Evolutionary conservation across 2,797 vertebrate species (phyloP), one percentile per base, ranked within the genome.

Genomic region (Diplodus puntazzo): DNA sequence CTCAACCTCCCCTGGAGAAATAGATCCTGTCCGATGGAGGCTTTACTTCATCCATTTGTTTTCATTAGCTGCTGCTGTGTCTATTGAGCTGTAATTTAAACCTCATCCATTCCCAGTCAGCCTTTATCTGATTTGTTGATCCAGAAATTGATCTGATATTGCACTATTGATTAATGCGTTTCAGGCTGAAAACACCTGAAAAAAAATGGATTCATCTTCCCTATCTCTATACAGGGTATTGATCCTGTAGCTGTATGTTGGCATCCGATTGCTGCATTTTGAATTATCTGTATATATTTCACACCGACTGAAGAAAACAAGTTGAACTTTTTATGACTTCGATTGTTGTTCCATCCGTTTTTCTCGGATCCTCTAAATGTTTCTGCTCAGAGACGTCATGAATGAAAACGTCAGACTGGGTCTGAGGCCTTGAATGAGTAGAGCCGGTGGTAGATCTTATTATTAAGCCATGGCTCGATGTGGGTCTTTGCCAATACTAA

Each of bases 21-120:
- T 75, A 83, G 81, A 81, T 86, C 59, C 78, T 69, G 34, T 66
- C 71, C 82, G 73, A 75, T 68, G 72, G 55, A 45, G 60, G 60
- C 54, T 80, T 72, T 73, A 42, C 48, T 74, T 80, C 39, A 64
- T 74, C 64, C 48, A 64, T 67, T 73, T 21, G 65, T 74, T 79
- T 73, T 77, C 58, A 82, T 78, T 80, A 61, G 42, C 53, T 64
- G 14, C 34, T 25, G 45, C 43, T 42, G 58, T 18, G 42, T 58
- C 30, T 42, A 9, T 25, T 78, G 42, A 61, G 69, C 69, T 75
- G 20, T 66, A 21, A 48, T 71, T 68, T 58, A 54, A 77, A 16
- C 11, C 20, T 18, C 43, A 0, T 20, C 48, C 30, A 16, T 58
- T 25, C 6, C 20, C 23, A 53, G 30, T 34, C 57, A 61, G 4